Conservation (phyloP, 37 sponge, comb jelly and placozoan genomes). For the Dysidea cf. avara region DNA sequence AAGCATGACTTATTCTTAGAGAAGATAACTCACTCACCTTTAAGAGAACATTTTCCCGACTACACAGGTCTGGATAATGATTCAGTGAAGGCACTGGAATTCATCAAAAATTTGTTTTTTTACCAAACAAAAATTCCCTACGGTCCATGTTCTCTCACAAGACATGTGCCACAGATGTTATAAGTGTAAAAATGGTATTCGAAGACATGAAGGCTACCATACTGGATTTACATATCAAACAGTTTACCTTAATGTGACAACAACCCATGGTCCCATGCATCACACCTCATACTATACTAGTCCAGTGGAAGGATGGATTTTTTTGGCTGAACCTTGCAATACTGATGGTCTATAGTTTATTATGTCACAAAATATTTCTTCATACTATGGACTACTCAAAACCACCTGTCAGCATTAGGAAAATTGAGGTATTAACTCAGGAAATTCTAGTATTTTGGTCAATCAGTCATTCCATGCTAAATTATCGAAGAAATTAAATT, state of each 20-base stretch:
- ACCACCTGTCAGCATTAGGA: no score
- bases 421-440: no score
- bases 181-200: slow-evolving; percentile 84
- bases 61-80: slow-evolving; percentile 56
- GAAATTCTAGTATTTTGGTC: no score
- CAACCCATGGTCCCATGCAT: no score
- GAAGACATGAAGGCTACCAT: slow-evolving; percentile 64
- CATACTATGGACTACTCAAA: no score
- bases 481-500: no score
- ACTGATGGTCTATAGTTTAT: no score
- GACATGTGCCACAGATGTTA: slow-evolving; percentile 88
- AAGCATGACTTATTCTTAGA: slow-evolving; percentile 93
- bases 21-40: slow-evolving; percentile 83
- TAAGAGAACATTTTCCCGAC: slow-evolving; percentile 85
- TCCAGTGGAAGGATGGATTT: no score
- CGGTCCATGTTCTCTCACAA: slow-evolving; percentile 71
- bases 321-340: no score
- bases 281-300: no score
- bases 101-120: slow-evolving; percentile 52
- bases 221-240: slow-evolving; percentile 55
- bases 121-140: slow-evolving; percentile 44
- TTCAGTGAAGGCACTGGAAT: slow-evolving; percentile 44
- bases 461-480: no score
- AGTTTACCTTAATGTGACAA: slow-evolving; percentile 67
- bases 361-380: no score